Conservation (phyloP, 2,888 invertebrate species). For the Ennomos fuscantarius region DNA sequence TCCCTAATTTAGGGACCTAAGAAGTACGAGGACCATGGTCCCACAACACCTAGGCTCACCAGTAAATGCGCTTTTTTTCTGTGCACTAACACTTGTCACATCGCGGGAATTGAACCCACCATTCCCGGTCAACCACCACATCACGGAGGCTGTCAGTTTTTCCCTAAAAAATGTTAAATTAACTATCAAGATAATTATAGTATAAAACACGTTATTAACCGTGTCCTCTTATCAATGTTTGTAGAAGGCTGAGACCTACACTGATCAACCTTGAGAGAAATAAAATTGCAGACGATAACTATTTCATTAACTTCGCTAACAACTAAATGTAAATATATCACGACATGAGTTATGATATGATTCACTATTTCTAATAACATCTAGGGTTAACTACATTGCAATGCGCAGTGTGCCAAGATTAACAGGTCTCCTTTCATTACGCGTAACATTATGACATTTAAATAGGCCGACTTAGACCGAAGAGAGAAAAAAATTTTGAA, state of each 20-base stretch:
- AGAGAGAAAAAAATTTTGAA: background rate
- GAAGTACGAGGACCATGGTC: no score
- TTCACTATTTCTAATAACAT: constrained; percentile 23
- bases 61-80: no score
- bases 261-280: constrained; percentile 13
- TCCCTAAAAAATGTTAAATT: no score
- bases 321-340: constrained; percentile 1
- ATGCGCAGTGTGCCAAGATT: constrained; percentile 13
- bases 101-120: no score
- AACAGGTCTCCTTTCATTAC: constrained; percentile 16
- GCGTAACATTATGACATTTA: constrained; percentile 19
- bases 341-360: constrained; percentile 10
- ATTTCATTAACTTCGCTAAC: constrained; percentile 1
- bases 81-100: no score
- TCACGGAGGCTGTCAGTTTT: no score
- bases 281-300: constrained; percentile 8
- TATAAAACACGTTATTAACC: background rate
- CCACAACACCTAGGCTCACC: no score
- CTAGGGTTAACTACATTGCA: constrained; percentile 1
- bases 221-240: constrained; percentile 1
- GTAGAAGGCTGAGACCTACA: background rate
- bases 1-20: no score
- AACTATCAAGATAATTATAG: no score
- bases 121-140: no score
- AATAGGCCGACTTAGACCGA: background rate